Evolutionary conservation across 2,888 invertebrate species (phyloP).

Genomic region (Harmothoe impar): DNA sequence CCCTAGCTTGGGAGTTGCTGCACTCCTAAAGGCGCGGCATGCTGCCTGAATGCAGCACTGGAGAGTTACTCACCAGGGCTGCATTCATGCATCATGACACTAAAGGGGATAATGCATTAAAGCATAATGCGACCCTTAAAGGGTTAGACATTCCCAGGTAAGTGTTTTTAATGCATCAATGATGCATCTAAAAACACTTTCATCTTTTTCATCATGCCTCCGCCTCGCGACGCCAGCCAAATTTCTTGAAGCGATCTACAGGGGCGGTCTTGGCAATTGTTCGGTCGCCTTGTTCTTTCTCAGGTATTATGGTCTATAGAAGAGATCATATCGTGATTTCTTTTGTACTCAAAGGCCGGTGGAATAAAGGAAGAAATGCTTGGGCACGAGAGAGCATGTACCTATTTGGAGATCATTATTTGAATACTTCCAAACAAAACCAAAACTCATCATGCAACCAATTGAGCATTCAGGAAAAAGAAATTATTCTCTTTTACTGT

Average conservation of each 20-base stretch:
- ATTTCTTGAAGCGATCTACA: neutral
- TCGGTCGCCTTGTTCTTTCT: neutral
- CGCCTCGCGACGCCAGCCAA: neutral
- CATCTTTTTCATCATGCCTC: conserved; percentile 12
- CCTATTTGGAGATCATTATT: conserved; percentile 1
- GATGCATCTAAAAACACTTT: neutral
- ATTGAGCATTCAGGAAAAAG: neutral
- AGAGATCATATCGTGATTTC: neutral
- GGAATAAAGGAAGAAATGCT: neutral
- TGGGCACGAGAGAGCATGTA: neutral
- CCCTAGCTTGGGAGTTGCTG: too few relatives aligned
- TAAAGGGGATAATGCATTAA: too few relatives aligned
- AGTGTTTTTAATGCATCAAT: conserved; percentile 17
- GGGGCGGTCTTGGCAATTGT: neutral
- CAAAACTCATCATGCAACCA: neutral
- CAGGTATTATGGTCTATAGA: neutral
- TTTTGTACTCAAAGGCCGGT: neutral
- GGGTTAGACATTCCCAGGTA: too few relatives aligned
- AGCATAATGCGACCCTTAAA: too few relatives aligned
- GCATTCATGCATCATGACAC: too few relatives aligned
- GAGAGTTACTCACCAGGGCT: too few relatives aligned
- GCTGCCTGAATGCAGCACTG: too few relatives aligned
- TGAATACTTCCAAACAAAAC: neutral
- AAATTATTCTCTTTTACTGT: neutral
- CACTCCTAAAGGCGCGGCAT: too few relatives aligned